Evolutionary conservation across 1,140 invertebrate genomes (phyloP), one percentile per base, ranked within the genome.

Genomic region (Lepidotrigona ventralis): DNA sequence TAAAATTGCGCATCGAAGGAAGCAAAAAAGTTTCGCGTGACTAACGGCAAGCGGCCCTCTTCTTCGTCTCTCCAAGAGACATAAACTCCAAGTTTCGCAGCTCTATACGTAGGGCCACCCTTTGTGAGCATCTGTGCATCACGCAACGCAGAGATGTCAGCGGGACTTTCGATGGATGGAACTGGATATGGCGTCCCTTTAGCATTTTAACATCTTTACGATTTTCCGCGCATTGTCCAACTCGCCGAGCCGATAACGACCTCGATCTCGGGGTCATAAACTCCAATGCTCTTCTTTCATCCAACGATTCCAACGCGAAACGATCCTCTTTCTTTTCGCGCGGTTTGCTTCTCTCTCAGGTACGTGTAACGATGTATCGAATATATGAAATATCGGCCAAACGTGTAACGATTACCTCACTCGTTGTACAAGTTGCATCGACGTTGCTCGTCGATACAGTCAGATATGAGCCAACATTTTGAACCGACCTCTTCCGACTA

Each of bases 241-340:
- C 78, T 54, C 79, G 70, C 56, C 79, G 39, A 78, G 64, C 66
- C 86, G 83, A 88, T 88, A 88, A 87, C 86, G 79, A 76, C 86
- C 84, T 87, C 89, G 79, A 88, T 82, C 76, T 39, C 81, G 69
- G 51, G 81, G 78, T 88, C 81, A 88, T 90, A 90, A 90, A 90
- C 69, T 87, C 81, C 78, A 64, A 29, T 75, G 56, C 54, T 5
- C 15, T 26, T 23, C 54, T 56, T 33, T 29, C 58, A 0, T 11
- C 6, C 54, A 15, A 17, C 78, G 75, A 83, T 83, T 70, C 60
- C 78, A 83, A 78, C 70, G 71, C 64, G 66, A 83, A 39, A 39
- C 74, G n/a, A 64, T 80, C 53, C 64, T 60, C 2, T 17, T 64
- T 60, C 23, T 11, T 60, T 60, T n/a, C 23, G 23, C 12, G 21